These are phyloP conservation scores for Catocala nupta DNA, from an alignment of 2,888 invertebrate species.

Conservation along the genomic window DNA sequence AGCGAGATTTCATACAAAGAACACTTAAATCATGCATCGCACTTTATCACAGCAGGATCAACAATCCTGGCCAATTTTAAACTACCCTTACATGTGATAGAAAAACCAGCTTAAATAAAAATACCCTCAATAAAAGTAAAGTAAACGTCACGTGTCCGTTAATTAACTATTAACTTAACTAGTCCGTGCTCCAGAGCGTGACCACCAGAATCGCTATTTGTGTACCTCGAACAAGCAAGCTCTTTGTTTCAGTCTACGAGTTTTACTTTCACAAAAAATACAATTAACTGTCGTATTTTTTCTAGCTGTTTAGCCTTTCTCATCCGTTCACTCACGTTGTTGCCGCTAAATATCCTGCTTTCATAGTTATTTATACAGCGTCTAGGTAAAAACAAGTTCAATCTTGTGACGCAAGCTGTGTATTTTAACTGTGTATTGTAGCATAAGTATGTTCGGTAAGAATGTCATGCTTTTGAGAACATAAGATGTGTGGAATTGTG, in stretches of 20 bases:
- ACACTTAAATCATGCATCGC: too few relatives aligned
- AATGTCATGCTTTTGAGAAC: too few relatives aligned
- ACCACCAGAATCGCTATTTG: conserved; percentile 39
- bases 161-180: conserved; percentile 19
- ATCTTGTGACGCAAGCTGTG: not conserved
- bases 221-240: conserved; percentile 30
- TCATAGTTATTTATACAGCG: conserved; percentile 17
- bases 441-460: too few relatives aligned
- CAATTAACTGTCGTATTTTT: conserved; percentile 36
- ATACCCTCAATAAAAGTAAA: too few relatives aligned
- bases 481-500: too few relatives aligned
- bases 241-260: conserved; percentile 52
- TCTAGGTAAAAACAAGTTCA: not conserved
- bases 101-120: too few relatives aligned
- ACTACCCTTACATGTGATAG: too few relatives aligned
- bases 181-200: conserved; percentile 36
- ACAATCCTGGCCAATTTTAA: too few relatives aligned
- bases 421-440: not conserved
- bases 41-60: too few relatives aligned
- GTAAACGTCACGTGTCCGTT: conserved; percentile 3
- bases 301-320: conserved; percentile 39
- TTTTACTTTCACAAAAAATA: conserved; percentile 52
- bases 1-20: too few relatives aligned
- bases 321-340: conserved; percentile 45
- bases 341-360: conserved; percentile 43